These are phyloP conservation scores for Datnioides undecimradiatus DNA, from an alignment of 2,113 vertebrate species.

Conservation along the genomic window DNA sequence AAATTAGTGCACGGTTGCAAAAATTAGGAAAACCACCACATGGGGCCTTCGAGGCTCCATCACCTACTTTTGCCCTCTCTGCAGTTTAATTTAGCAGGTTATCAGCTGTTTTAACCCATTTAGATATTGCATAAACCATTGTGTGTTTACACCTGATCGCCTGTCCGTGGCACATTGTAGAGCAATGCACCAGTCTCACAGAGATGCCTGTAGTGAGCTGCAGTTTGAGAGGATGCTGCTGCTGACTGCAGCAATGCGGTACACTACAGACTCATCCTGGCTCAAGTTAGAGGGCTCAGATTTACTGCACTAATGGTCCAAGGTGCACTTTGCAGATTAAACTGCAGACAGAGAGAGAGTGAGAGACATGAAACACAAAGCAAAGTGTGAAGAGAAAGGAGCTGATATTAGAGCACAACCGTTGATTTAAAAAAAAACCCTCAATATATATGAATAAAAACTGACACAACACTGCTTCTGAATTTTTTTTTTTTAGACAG, in stretches of 20 bases:
- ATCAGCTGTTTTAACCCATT: conserved; percentile 27
- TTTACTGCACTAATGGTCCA: conserved; percentile 77
- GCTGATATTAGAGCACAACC: not conserved
- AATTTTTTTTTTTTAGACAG: no score
- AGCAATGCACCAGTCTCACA: conserved; percentile 69
- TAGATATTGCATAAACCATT: conserved; percentile 10
- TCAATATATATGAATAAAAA: no score
- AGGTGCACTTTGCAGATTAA: conserved; percentile 76
- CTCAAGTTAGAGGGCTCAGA: conserved; percentile 74
- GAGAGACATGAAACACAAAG: not conserved
- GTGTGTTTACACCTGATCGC: conserved; percentile 11
- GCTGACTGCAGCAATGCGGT: conserved; percentile 82
- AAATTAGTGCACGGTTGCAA: conserved; percentile 19
- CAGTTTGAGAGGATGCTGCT: conserved; percentile 63
- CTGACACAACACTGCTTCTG: no score
- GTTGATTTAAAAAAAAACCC: conserved; percentile 2
- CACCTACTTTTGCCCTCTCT: not conserved
- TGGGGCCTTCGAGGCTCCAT: not conserved
- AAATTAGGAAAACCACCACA: conserved; percentile 26
- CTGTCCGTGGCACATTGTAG: conserved; percentile 11
- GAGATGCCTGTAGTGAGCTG: conserved; percentile 67
- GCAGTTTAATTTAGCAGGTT: not conserved
- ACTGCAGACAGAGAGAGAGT: conserved; percentile 48
- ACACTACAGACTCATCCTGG: conserved; percentile 68
- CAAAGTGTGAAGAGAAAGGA: conserved; percentile 6